phyloP scores from a whole-genome alignment of 2,888 invertebrate species.

The Alloscopus bannaensis region DNA sequence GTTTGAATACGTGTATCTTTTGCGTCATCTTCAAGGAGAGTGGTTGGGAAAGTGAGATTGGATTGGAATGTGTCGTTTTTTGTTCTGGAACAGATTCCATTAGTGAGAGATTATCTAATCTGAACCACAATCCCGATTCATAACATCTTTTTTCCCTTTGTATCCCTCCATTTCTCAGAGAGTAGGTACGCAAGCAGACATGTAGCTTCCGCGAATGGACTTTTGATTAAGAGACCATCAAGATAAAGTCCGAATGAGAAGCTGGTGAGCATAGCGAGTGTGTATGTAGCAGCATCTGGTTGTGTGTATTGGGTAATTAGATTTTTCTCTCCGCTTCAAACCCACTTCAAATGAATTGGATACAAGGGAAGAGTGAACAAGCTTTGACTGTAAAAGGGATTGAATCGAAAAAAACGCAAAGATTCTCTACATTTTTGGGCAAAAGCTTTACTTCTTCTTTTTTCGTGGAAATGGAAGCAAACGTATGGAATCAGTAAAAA shows the following conservation, averaged over 20 bases:
- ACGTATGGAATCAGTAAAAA: no score
- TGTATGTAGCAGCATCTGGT: slow-evolving; percentile 36
- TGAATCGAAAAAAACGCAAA: slow-evolving; percentile 28
- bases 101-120: slow-evolving; percentile 45
- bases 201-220: not conserved
- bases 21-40: no score
- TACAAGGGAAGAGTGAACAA: not conserved
- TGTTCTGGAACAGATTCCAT: slow-evolving; percentile 27
- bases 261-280: no score
- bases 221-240: not conserved
- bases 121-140: slow-evolving; percentile 13
- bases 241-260: not conserved
- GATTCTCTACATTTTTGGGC: slow-evolving; percentile 52
- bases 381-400: slow-evolving; percentile 44
- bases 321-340: slow-evolving; percentile 13
- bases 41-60: no score
- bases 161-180: not conserved
- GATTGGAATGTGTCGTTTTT: slow-evolving; percentile 14
- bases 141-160: slow-evolving; percentile 1
- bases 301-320: slow-evolving; percentile 37
- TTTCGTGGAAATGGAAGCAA: not conserved
- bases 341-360: slow-evolving; percentile 2
- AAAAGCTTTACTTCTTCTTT: slow-evolving; percentile 27
- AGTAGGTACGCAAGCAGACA: not conserved
- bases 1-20: no score